These are phyloP conservation scores for Eretmochelys imbricata DNA, from an alignment of 2,113 vertebrate species.

Conservation along the genomic window DNA sequence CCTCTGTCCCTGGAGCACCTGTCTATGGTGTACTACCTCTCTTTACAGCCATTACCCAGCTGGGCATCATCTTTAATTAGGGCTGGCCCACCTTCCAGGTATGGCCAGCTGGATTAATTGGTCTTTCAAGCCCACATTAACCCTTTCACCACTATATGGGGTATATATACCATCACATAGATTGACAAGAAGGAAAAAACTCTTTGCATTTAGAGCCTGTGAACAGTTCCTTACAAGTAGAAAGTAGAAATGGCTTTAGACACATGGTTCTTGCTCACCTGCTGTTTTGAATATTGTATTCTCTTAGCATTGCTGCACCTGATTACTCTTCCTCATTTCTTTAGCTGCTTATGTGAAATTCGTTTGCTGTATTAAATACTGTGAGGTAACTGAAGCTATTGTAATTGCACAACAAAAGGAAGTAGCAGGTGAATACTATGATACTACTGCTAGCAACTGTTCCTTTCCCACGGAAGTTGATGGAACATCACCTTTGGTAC, in stretches of 20 bases:
- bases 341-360: neutral
- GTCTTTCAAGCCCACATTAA: neutral
- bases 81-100: neutral
- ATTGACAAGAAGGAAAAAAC: neutral
- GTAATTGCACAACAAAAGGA: neutral
- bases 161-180: neutral
- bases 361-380: neutral
- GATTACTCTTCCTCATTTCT: neutral
- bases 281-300: neutral
- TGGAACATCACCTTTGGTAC: neutral
- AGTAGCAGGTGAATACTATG: neutral
- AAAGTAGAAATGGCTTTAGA: neutral
- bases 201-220: neutral
- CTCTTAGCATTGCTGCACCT: neutral
- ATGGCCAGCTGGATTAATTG: neutral
- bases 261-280: neutral
- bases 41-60: neutral
- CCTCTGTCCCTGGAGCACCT: neutral
- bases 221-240: neutral
- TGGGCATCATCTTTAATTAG: neutral
- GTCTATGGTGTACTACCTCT: neutral
- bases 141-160: neutral
- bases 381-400: neutral
- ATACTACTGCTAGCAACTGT: neutral
- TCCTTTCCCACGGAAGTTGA: neutral